Percentiles rank a stretch among this genome's conserved stretches.
Conservation (phyloP, 2,113 vertebrate genomes). For the Oenanthe oenanthe region DNA sequence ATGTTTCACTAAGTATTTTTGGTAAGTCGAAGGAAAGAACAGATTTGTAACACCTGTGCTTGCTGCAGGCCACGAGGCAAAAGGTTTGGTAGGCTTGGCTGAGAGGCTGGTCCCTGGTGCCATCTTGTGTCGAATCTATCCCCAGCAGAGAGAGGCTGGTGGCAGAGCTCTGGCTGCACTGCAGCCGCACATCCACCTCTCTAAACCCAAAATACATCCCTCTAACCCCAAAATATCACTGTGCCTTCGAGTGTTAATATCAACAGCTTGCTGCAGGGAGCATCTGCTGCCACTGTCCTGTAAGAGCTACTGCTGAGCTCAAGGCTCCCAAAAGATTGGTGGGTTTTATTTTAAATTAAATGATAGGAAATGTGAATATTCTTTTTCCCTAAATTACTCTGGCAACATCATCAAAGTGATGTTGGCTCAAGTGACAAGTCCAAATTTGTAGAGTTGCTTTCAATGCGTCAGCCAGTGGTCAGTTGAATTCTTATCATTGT, state of each 20-base stretch:
- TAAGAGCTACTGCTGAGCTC: accelerated
- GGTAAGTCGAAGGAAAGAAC: background rate
- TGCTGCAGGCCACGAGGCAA: background rate
- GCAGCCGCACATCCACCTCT: background rate
- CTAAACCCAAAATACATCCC: background rate
- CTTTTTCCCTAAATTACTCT: background rate
- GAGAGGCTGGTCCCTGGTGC: conserved; percentile 70
- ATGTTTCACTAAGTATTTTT: background rate
- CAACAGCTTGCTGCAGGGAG: accelerated
- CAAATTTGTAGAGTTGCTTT: background rate
- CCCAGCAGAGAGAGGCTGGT: background rate
- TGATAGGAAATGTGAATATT: background rate
- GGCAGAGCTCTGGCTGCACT: background rate
- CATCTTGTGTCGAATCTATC: conserved; percentile 66
- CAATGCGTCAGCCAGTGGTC: background rate
- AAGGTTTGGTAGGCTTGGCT: background rate
- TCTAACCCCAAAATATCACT: background rate
- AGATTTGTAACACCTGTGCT: conserved; percentile 2
- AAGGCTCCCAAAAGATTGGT: background rate
- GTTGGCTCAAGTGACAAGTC: background rate
- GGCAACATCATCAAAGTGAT: background rate
- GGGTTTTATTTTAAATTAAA: background rate
- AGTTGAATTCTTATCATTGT: background rate
- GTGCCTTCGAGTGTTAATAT: background rate
- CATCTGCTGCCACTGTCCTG: background rate